Conservation (phyloP, 2,888 invertebrate species). For the Himalopsyche tibetana region DNA sequence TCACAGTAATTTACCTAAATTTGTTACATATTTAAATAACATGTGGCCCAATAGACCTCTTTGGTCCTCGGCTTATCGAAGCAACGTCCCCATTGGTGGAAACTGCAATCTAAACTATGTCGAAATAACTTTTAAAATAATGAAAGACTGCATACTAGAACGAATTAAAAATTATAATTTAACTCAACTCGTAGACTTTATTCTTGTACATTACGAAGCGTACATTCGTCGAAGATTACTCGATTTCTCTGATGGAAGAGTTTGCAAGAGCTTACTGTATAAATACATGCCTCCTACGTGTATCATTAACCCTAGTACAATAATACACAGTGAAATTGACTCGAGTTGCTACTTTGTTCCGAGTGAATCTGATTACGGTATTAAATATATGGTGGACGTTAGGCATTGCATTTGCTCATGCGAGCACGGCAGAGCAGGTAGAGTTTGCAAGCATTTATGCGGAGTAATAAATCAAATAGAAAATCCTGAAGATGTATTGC, state of each 20-base stretch:
- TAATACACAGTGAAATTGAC: conserved; percentile 58
- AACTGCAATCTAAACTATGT: conserved; percentile 55
- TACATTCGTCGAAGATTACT: conserved; percentile 57
- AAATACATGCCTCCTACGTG: conserved; percentile 61
- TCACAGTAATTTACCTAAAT: conserved; percentile 56
- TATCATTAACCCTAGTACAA: conserved; percentile 62
- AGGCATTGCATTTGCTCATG: conserved; percentile 62
- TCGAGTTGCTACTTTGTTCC: conserved; percentile 60
- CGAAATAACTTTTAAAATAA: conserved; percentile 61
- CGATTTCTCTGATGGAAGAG: conserved; percentile 58
- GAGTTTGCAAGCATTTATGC: conserved; percentile 61
- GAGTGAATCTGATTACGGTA: conserved; percentile 60
- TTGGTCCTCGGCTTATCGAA: conserved; percentile 62
- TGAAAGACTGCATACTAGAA: conserved; percentile 61
- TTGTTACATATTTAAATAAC: conserved; percentile 58
- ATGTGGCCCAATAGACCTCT: conserved; percentile 60
- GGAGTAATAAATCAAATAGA: conserved; percentile 61
- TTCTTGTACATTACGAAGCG: conserved; percentile 59
- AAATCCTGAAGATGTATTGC: conserved; percentile 48
- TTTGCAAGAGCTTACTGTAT: conserved; percentile 58
- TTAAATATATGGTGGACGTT: conserved; percentile 62
- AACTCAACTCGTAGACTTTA: conserved; percentile 60
- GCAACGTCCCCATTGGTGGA: conserved; percentile 51
- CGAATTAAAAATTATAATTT: conserved; percentile 58
- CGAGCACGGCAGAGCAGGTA: conserved; percentile 57